Percentiles rank a stretch among this genome's conserved stretches.
Conservation (phyloP, 2,888 invertebrate genomes). For the Melanophora roralis region DNA sequence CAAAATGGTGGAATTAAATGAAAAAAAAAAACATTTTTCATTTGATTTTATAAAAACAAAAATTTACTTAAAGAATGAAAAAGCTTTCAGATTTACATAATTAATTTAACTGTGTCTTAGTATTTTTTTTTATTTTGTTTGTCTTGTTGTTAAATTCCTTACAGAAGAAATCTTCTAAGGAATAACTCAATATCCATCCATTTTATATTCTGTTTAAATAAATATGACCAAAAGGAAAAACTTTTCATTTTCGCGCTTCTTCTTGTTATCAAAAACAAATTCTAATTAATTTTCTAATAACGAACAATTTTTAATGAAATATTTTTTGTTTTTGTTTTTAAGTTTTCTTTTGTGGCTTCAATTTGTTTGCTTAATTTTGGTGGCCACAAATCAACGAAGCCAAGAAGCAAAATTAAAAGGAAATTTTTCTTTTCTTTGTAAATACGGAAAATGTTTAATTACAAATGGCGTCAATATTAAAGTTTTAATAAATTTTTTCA, state of each 20-base stretch:
- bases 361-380: constrained; percentile 1
- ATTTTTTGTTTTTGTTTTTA: constrained; percentile 18
- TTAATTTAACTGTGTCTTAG: constrained; percentile 50
- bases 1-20: constrained; percentile 38
- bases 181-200: neutral
- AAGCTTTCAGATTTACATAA: constrained; percentile 60
- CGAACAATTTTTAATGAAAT: constrained; percentile 57
- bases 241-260: constrained; percentile 22
- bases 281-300: constrained; percentile 62
- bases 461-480: constrained; percentile 37
- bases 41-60: constrained; percentile 50
- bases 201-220: too few species aligned
- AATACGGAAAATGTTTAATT: constrained; percentile 29
- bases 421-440: constrained; percentile 9
- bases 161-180: neutral
- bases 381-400: neutral
- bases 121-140: constrained; percentile 21
- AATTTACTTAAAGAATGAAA: constrained; percentile 52
- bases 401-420: constrained; percentile 41
- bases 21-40: constrained; percentile 12
- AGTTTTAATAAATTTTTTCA: neutral
- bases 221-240: constrained; percentile 42
- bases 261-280: constrained; percentile 58
- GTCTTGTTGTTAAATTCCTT: too few species aligned
- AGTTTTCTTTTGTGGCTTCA: neutral